These are phyloP conservation scores for Pyrrhosoma nymphula DNA, from an alignment of 2,888 invertebrate genomes.

Conservation along the genomic window DNA sequence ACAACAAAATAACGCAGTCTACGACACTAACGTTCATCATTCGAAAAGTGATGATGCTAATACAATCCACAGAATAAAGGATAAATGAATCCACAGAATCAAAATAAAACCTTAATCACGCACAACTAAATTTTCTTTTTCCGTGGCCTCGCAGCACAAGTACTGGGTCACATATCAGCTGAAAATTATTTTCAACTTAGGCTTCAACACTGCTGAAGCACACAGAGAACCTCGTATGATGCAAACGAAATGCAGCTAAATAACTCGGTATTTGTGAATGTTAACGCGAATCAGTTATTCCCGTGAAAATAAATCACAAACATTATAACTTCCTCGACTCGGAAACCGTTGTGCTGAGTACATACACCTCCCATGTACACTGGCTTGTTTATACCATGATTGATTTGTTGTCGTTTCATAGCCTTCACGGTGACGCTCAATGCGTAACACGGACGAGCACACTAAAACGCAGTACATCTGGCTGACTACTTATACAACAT, in stretches of 20 bases:
- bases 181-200: no score
- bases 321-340: neutral
- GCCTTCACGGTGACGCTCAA: neutral
- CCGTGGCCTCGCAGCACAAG: no score
- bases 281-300: neutral
- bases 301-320: neutral
- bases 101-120: no score
- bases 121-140: no score
- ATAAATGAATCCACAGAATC: no score
- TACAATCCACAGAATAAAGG: no score
- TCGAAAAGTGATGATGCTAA: no score
- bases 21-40: no score
- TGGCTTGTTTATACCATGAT: conserved; percentile 39
- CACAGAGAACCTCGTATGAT: neutral
- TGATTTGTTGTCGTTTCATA: conserved; percentile 35
- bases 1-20: no score
- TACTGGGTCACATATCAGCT: no score
- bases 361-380: neutral
- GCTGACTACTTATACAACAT: neutral
- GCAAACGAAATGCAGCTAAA: neutral
- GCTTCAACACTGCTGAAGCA: no score
- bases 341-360: neutral
- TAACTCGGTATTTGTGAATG: neutral
- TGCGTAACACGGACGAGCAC: neutral
- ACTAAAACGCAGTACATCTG: neutral